Evolutionary conservation across 2,113 vertebrate genomes (phyloP), one percentile per base, ranked within the genome.

Genomic region (Silurus meridionalis): DNA sequence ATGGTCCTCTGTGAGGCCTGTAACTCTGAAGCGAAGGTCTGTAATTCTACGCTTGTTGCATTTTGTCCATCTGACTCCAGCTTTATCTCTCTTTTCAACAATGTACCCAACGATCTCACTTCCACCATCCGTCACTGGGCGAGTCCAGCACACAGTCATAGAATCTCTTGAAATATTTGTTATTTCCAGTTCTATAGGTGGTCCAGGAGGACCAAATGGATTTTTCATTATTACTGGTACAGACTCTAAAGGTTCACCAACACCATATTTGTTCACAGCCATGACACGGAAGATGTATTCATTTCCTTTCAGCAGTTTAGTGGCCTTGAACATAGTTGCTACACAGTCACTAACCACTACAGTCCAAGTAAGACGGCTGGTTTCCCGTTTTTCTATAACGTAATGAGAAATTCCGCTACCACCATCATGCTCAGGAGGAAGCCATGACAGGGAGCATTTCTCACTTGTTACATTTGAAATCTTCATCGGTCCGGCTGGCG

Each of bases 251-350:
- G 98, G 95, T 88, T 99, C 98, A 52, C 98, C 98, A 61, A 93
- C 93, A 37, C 98, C 98, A 0, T 96, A 99, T 91, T 99, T 99
- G 92, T 99, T 99, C 86, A 99, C 96, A 90, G 96, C 98, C 97
- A 99, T 96, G 81, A 99, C 94, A 91, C 98, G 96, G 95, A 99
- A 99, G 87, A 99, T 91, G 79, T 99, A 99, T 87, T 99, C 98
- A 92, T 99, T 99, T 86, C 98, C 97, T 93, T 98, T 96, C 87
- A 99, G 91, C 80, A 99, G 96, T 91, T 99, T 99, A 86, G 97
- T 99, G 91, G 98, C 96, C 94, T 99, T 99, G 74, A 97, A 89
- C 95, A 97, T 97, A 83, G 97, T 97, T 88, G 97, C 97, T 90
- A 95, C 92, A 92, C 97, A 97, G 78, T 99, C 97, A 89, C 95